These are phyloP conservation scores for Apogon hyalosoma DNA, from an alignment of 2,797 vertebrate species.

Conservation along the genomic window DNA sequence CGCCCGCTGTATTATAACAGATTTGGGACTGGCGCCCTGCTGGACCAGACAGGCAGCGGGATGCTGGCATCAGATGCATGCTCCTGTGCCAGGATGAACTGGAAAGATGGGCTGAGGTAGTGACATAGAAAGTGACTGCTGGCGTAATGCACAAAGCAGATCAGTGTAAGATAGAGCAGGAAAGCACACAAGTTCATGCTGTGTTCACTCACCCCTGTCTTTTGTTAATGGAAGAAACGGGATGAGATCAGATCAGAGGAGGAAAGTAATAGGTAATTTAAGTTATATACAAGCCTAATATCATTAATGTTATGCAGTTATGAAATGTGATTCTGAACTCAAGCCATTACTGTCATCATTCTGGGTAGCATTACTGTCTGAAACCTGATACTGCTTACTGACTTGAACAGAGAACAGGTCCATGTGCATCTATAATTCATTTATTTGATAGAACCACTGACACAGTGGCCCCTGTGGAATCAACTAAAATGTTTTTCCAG, in stretches of 20 bases:
- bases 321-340: neutral
- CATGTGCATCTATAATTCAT: conserved; percentile 69
- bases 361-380: conserved; percentile 32
- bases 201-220: neutral
- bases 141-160: neutral
- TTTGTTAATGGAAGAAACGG: neutral
- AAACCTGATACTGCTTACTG: conserved; percentile 42
- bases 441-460: conserved; percentile 43
- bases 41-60: conserved; percentile 68
- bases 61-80: conserved; percentile 38
- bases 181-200: neutral
- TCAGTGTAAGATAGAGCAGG: neutral
- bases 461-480: conserved; percentile 42
- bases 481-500: conserved; percentile 56
- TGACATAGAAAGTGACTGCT: neutral
- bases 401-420: conserved; percentile 35
- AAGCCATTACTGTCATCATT: conserved; percentile 29
- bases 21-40: conserved; percentile 45
- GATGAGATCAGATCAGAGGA: neutral
- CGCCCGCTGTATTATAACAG: conserved; percentile 41
- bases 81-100: conserved; percentile 60
- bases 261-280: neutral
- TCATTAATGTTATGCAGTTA: neutral
- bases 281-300: neutral
- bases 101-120: conserved; percentile 11